Evolutionary conservation across 2,113 vertebrate species (phyloP).

Genomic region (Dromas ardeola): DNA sequence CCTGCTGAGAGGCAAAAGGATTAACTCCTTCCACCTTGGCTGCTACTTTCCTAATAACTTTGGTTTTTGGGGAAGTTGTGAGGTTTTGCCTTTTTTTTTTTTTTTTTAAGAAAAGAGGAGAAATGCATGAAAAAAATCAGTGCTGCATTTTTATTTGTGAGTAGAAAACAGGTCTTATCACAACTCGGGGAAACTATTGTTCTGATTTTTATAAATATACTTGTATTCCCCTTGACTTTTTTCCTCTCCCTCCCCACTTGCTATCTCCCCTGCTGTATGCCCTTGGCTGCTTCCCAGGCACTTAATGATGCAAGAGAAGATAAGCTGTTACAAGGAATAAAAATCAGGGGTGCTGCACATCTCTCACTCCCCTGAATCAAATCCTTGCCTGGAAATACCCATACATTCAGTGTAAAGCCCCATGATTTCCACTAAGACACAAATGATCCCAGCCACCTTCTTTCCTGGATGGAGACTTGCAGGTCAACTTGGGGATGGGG

Average conservation of each 20-base stretch:
- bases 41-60: background rate
- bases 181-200: constrained; percentile 44
- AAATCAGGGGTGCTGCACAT: background rate
- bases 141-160: background rate
- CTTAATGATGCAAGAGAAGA: constrained; percentile 18
- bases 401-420: background rate
- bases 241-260: constrained; percentile 26
- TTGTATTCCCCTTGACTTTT: constrained; percentile 63
- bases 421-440: background rate
- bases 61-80: background rate
- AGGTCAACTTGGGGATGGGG: background rate
- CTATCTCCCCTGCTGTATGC: constrained; percentile 30
- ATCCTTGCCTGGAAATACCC: background rate
- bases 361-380: background rate
- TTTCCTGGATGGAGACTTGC: background rate
- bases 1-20: background rate
- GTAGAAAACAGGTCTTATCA: constrained; percentile 59
- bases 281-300: constrained; percentile 60
- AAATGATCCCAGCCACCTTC: background rate
- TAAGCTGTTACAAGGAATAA: constrained; percentile 1
- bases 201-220: constrained; percentile 60
- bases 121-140: background rate
- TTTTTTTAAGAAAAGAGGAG: background rate
- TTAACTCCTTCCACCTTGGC: background rate
- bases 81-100: background rate